These are phyloP conservation scores for Anguilla obscura DNA, from an alignment of 2,797 vertebrate genomes.

Conservation along the genomic window DNA sequence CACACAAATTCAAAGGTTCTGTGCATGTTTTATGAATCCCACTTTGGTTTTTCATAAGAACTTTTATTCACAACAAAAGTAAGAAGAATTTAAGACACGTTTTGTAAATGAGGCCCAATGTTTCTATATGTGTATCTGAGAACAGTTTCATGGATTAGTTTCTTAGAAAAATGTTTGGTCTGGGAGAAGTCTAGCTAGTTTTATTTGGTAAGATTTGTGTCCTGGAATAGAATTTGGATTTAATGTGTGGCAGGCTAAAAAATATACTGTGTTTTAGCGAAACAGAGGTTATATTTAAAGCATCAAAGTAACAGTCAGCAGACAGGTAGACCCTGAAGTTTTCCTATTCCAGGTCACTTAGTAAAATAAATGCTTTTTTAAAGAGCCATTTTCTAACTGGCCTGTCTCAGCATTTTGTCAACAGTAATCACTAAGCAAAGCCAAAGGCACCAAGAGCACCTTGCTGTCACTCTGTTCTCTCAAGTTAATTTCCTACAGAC, in stretches of 20 bases:
- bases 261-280: not conserved
- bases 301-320: not conserved
- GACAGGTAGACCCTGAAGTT: not conserved
- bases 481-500: not conserved
- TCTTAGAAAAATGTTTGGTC: too few species aligned
- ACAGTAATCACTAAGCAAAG: not conserved
- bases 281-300: not conserved
- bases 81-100: too few species aligned
- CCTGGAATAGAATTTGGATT: not conserved
- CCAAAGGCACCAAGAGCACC: not conserved
- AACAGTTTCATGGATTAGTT: too few species aligned
- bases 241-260: not conserved
- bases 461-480: slow-evolving; percentile 8
- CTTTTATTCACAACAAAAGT: too few species aligned
- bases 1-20: too few species aligned
- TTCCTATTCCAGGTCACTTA: not conserved
- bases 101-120: too few species aligned
- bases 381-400: not conserved
- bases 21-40: too few species aligned
- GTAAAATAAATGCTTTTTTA: not conserved
- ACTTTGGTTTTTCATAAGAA: too few species aligned
- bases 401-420: slow-evolving; percentile 10
- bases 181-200: not conserved
- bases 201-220: not conserved
- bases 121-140: not conserved